These are phyloP conservation scores for Xerus rutilus DNA, from an alignment of 2,797 vertebrate species.

Conservation along the genomic window DNA sequence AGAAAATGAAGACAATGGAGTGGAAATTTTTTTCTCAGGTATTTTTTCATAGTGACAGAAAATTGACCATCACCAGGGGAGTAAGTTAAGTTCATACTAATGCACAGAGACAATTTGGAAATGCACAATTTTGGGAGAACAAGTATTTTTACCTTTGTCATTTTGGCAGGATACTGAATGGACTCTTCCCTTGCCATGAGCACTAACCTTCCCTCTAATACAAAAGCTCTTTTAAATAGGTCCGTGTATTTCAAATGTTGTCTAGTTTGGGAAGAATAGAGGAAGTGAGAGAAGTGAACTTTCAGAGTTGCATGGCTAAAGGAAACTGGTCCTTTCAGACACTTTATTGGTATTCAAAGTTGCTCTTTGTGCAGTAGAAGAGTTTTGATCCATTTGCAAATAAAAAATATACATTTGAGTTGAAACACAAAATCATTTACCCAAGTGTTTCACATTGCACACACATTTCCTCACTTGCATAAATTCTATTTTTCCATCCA, in stretches of 20 bases:
- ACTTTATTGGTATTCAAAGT: slow-evolving; percentile 34
- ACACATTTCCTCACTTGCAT: background rate
- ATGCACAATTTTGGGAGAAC: background rate
- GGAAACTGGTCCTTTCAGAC: slow-evolving; percentile 52
- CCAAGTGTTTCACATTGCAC: background rate
- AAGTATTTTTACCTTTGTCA: background rate
- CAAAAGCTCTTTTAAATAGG: background rate
- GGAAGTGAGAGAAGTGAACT: slow-evolving; percentile 70
- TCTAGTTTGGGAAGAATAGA: slow-evolving; percentile 41
- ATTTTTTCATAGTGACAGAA: background rate
- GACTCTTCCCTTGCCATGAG: background rate
- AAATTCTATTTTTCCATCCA: background rate
- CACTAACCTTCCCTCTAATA: background rate
- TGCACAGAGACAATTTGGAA: background rate
- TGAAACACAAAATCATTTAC: slow-evolving; percentile 27
- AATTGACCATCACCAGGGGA: background rate
- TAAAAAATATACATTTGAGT: slow-evolving; percentile 29
- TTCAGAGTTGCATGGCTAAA: slow-evolving; percentile 54
- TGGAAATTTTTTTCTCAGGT: background rate
- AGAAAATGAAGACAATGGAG: background rate
- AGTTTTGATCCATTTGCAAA: background rate
- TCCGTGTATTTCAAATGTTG: background rate
- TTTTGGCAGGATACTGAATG: background rate
- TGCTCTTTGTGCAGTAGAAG: slow-evolving; percentile 24
- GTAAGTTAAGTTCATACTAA: background rate